These are phyloP conservation scores for Trachelus stipa DNA, from an alignment of 2,888 invertebrate genomes.

Conservation along the genomic window DNA sequence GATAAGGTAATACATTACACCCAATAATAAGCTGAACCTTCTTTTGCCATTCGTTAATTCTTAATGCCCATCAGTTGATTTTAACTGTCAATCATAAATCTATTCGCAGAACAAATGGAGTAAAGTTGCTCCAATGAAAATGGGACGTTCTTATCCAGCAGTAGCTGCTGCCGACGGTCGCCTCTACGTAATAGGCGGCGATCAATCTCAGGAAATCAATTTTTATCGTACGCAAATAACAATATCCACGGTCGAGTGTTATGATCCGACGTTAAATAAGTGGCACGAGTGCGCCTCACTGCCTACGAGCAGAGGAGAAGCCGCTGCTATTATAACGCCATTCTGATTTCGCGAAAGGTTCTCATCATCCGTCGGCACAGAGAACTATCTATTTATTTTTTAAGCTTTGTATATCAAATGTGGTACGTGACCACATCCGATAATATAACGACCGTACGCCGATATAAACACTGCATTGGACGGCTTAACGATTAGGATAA, in stretches of 20 bases:
- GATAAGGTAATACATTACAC: conserved; percentile 72
- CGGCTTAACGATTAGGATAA: neutral
- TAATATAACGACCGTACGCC: neutral
- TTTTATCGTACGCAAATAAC: conserved; percentile 89
- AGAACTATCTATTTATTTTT: neutral
- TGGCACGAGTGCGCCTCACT: conserved; percentile 86
- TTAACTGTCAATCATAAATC: neutral
- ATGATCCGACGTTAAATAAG: conserved; percentile 80
- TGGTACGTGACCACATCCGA: neutral
- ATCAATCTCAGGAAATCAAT: conserved; percentile 82
- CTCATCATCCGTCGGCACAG: neutral
- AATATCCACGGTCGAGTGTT: conserved; percentile 85
- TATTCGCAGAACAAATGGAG: conserved; percentile 79
- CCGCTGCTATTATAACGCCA: conserved; percentile 82
- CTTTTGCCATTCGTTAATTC: neutral
- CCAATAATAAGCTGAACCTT: neutral
- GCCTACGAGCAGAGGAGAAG: conserved; percentile 87
- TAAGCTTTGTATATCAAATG: neutral
- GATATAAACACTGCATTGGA: neutral
- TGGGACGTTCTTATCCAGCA: conserved; percentile 84
- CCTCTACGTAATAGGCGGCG: conserved; percentile 87
- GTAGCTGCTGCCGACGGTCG: conserved; percentile 86
- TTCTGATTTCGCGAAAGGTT: conserved; percentile 60
- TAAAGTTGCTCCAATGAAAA: conserved; percentile 78
- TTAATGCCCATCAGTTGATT: neutral